Evolutionary conservation across 2,888 invertebrate genomes (phyloP), one percentile per base, ranked within the genome.

Genomic region (Eulithis prunata): DNA sequence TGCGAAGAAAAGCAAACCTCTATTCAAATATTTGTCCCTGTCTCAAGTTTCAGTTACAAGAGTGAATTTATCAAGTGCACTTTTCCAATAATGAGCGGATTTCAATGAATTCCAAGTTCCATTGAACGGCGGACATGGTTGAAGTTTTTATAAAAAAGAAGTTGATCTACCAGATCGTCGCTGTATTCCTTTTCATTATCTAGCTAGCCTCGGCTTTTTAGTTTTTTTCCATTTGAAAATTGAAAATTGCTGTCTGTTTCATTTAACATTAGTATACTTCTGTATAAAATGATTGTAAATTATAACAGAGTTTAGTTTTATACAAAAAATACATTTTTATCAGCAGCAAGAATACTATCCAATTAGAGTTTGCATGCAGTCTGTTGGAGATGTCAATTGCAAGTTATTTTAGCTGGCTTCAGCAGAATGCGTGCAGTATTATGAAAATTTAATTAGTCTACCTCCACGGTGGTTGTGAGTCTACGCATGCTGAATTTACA

Each of bases 371-470:
- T 62, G 69, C 55, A 65, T 64, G 71, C 66, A 67, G 69, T 69
- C 68, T 75, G 73, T 45, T 60, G 66, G 59, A 64, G 66, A 69
- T 77, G 75, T 78, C 75, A 76, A 74, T 73, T 67, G 72, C 73
- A 74, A 71, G 76, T 79, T 78, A 71, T 78, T 80, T 81, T 73
- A 77, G 75, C 77, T 78, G 75, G 72, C 75, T 78, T 73, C 73
- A 76, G 78, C 64, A 71, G 77, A 82, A 80, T 78, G 76, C 77
- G 79, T 75, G 75, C 76, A 77, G 73, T 77, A 78, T 82, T 79
- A 80, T 80, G 81, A 80, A 83, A 82, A 83, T 83, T 79, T 81
- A 84, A 86, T 85, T 82, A 82, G 80, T 76, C 75, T 81, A 73
- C 79, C 77, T 79, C 69, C 73, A 71, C 71, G 76, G 64, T 66